Conservation (phyloP, 2,888 invertebrate species). For the Eremobia ochroleuca region DNA sequence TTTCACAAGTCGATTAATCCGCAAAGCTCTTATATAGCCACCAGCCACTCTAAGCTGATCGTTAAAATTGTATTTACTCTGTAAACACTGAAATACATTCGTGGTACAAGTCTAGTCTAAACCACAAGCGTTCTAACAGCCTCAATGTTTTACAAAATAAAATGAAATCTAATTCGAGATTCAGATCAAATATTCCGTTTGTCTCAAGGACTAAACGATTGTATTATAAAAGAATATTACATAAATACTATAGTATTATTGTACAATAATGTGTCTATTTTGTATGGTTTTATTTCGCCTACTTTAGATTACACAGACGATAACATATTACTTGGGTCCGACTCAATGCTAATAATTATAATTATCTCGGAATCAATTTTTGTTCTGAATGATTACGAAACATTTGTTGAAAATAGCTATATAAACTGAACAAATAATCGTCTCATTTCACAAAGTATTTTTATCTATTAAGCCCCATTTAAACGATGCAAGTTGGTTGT, state of each 20-base stretch:
- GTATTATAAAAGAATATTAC: slow-evolving; percentile 9
- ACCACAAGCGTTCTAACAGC: slow-evolving; percentile 12
- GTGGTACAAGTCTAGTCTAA: slow-evolving; percentile 4
- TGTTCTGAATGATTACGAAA: neutral
- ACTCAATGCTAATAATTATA: neutral
- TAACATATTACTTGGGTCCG: neutral
- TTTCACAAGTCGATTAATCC: slow-evolving; percentile 3
- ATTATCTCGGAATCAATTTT: no score
- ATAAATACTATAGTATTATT: neutral
- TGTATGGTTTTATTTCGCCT: neutral
- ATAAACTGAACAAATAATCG: neutral
- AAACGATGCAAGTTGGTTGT: neutral
- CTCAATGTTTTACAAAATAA: slow-evolving; percentile 10
- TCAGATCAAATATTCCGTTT: slow-evolving; percentile 15
- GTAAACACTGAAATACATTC: slow-evolving; percentile 14
- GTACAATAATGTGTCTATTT: neutral
- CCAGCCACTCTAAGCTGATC: slow-evolving; percentile 8
- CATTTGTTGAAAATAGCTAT: neutral
- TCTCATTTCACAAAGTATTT: neutral
- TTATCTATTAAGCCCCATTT: neutral
- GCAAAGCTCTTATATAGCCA: neutral
- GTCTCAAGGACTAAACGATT: slow-evolving; percentile 18
- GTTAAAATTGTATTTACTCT: slow-evolving; percentile 27
- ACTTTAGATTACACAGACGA: neutral
- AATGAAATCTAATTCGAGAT: slow-evolving; percentile 14